Evolutionary conservation across 1,140 invertebrate genomes (phyloP).

Genomic region (Aphelinus certus): DNA sequence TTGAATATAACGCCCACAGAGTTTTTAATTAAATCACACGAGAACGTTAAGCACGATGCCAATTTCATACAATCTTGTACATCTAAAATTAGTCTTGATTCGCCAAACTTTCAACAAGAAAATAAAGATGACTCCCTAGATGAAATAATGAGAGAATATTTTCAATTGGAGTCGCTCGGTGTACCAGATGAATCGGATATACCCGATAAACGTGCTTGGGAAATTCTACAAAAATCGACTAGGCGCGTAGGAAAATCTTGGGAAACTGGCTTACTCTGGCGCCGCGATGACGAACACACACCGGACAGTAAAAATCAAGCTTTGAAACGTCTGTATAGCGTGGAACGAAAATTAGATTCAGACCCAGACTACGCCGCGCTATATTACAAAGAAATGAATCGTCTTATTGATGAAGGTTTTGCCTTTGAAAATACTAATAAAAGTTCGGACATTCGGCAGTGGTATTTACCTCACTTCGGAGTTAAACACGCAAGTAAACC

Average conservation of each 20-base stretch:
- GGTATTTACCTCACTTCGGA: conserved; percentile 5
- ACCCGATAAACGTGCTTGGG: background rate
- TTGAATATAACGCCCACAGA: too few species aligned
- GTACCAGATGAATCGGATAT: background rate
- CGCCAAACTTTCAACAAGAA: background rate
- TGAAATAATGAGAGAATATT: background rate
- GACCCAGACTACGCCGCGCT: background rate
- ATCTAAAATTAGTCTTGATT: background rate
- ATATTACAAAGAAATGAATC: background rate
- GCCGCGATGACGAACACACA: background rate
- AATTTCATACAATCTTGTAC: background rate
- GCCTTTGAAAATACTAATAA: background rate
- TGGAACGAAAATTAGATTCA: background rate
- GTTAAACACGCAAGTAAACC: conserved; percentile 6
- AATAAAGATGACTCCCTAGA: background rate
- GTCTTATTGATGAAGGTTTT: background rate
- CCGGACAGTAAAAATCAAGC: background rate
- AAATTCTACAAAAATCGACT: background rate
- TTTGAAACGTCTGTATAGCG: background rate
- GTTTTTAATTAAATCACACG: too few species aligned
- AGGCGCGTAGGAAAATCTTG: background rate
- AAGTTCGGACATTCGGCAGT: background rate
- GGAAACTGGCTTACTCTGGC: background rate
- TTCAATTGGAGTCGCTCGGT: background rate
- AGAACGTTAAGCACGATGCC: background rate